These are phyloP conservation scores for Phymastichus coffea DNA, from an alignment of 1,140 invertebrate species.

Conservation along the genomic window DNA sequence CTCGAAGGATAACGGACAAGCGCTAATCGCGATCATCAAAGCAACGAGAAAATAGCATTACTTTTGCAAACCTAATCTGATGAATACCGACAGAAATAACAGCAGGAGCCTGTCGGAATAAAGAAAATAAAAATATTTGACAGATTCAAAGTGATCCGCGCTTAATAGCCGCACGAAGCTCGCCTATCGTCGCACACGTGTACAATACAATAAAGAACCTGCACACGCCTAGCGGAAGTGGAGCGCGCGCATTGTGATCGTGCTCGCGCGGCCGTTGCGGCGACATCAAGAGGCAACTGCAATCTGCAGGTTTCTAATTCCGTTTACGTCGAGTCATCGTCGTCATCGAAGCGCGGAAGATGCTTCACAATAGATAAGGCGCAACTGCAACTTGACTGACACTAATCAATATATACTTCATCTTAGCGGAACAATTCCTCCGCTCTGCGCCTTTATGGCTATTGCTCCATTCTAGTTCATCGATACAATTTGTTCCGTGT, in stretches of 20 bases:
- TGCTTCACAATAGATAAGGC: no score
- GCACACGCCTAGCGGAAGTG: no score
- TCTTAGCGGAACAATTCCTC: not conserved
- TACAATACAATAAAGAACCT: no score
- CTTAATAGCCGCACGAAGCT: not conserved
- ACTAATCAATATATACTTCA: conserved; percentile 26
- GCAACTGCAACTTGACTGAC: conserved; percentile 18
- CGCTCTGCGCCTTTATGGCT: not conserved
- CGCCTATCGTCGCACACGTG: not conserved
- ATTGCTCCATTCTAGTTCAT: no score
- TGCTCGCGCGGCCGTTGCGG: no score
- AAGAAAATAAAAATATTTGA: not conserved
- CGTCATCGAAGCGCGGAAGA: conserved; percentile 9
- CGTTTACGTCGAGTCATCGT: conserved; percentile 7
- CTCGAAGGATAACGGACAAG: no score
- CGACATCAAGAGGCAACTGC: conserved; percentile 17
- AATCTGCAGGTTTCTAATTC: conserved; percentile 7
- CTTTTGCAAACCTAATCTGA: no score
- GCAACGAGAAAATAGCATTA: no score
- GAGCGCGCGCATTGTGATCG: no score
- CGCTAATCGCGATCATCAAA: no score
- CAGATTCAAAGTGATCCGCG: not conserved
- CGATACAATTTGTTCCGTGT: conserved; percentile 16
- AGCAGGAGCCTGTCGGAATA: no score
- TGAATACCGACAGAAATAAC: no score